Evolutionary conservation across 2,113 vertebrate genomes (phyloP).

Genomic region (Hypanus sabinus): DNA sequence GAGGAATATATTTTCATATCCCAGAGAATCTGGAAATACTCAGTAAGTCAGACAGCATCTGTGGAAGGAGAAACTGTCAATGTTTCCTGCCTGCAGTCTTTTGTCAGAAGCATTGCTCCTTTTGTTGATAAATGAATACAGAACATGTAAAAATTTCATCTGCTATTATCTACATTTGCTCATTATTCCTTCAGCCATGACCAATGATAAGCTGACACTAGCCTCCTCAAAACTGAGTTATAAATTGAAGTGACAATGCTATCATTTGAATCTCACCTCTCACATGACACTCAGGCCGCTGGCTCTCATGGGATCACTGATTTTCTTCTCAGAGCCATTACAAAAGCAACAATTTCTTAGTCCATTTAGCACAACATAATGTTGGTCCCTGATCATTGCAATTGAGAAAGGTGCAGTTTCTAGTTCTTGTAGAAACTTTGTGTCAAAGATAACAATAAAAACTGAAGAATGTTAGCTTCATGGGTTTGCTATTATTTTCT

Average conservation of each 20-base stretch:
- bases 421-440: neutral
- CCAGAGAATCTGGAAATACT: too few relatives aligned
- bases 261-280: neutral
- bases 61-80: too few relatives aligned
- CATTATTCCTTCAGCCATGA: neutral
- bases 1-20: too few relatives aligned
- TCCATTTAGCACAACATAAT: neutral
- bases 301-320: neutral
- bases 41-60: too few relatives aligned
- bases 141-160: neutral
- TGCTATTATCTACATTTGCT: neutral
- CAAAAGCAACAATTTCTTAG: neutral
- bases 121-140: neutral
- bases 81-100: too few relatives aligned
- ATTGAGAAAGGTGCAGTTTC: neutral
- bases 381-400: neutral
- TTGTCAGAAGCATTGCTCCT: too few relatives aligned
- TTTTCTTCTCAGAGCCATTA: neutral
- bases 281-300: neutral
- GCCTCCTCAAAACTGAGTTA: neutral
- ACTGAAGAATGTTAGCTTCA: too few relatives aligned
- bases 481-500: neutral
- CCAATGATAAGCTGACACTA: neutral
- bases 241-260: neutral
- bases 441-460: neutral